Conservation (phyloP, 2,888 invertebrate species). For the Melanargia galathea region DNA sequence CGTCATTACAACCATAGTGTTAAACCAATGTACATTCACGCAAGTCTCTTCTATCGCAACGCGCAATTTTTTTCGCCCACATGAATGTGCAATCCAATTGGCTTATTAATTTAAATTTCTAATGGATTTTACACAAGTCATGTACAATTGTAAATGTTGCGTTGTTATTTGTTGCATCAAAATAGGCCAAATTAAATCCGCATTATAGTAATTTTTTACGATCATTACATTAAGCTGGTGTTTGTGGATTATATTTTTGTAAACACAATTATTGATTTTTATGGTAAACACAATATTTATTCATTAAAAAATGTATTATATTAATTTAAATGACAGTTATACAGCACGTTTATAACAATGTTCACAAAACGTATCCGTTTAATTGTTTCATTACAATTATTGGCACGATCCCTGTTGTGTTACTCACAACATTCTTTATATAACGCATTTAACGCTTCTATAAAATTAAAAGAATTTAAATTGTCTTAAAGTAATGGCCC, state of each 20-base stretch:
- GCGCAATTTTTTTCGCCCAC: constrained; percentile 28
- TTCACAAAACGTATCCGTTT: neutral
- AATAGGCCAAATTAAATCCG: neutral
- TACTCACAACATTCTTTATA: constrained; percentile 9
- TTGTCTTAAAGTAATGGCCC: constrained; percentile 1
- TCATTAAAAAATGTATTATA: too few relatives aligned
- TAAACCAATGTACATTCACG: neutral
- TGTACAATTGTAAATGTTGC: constrained; percentile 17
- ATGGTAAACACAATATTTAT: too few relatives aligned
- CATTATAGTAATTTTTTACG: neutral
- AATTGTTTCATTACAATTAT: constrained; percentile 6
- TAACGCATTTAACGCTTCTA: neutral
- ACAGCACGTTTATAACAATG: neutral
- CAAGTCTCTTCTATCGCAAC: constrained; percentile 24
- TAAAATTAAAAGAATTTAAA: constrained; percentile 5
- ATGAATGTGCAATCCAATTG: constrained; percentile 23
- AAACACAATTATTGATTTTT: too few relatives aligned
- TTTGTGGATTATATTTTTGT: too few relatives aligned
- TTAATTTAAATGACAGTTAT: neutral
- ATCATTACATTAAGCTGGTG: too few relatives aligned
- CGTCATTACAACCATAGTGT: neutral
- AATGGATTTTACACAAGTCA: constrained; percentile 30
- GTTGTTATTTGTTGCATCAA: constrained; percentile 9
- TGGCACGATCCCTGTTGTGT: constrained; percentile 11
- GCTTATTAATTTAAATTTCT: constrained; percentile 36